These are phyloP conservation scores for Garra rufa DNA, from an alignment of 2,113 vertebrate genomes.

Conservation along the genomic window DNA sequence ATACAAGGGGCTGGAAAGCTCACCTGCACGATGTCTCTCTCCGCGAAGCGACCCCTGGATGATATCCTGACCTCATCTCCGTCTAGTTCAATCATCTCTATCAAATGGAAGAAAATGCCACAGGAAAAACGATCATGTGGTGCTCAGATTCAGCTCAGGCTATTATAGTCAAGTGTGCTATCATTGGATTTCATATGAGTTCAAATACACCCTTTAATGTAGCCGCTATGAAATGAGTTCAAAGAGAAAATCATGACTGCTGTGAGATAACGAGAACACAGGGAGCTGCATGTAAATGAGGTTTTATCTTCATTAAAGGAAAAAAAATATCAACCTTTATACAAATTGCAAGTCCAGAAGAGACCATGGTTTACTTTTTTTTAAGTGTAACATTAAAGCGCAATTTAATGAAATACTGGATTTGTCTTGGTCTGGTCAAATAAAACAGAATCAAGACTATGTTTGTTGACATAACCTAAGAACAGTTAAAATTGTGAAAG, in stretches of 20 bases:
- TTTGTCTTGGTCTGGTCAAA: not conserved
- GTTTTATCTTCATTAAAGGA: not conserved
- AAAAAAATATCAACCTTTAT: not conserved
- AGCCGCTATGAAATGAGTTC: constrained; percentile 23
- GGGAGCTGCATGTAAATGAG: constrained; percentile 31
- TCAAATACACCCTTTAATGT: constrained; percentile 11
- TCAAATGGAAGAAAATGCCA: constrained; percentile 55
- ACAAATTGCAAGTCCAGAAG: not conserved
- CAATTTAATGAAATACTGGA: not conserved
- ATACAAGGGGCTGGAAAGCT: not conserved
- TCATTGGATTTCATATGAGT: constrained; percentile 9
- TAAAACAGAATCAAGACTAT: no score
- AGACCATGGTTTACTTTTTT: not conserved
- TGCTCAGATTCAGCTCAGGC: not conserved
- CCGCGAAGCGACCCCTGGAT: constrained; percentile 92
- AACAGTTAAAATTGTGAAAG: no score
- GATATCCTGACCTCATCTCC: constrained; percentile 95
- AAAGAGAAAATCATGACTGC: constrained; percentile 27
- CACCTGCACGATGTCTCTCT: constrained; percentile 98
- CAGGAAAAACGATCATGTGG: not conserved
- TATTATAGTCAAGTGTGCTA: constrained; percentile 4
- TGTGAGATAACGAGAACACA: not conserved
- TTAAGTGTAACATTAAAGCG: not conserved
- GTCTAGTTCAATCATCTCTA: constrained; percentile 97
- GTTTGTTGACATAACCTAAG: no score